Percentiles rank a stretch among this genome's conserved stretches.
phyloP scores from a whole-genome alignment of 2,113 vertebrate species.

The Scalopus aquaticus region DNA sequence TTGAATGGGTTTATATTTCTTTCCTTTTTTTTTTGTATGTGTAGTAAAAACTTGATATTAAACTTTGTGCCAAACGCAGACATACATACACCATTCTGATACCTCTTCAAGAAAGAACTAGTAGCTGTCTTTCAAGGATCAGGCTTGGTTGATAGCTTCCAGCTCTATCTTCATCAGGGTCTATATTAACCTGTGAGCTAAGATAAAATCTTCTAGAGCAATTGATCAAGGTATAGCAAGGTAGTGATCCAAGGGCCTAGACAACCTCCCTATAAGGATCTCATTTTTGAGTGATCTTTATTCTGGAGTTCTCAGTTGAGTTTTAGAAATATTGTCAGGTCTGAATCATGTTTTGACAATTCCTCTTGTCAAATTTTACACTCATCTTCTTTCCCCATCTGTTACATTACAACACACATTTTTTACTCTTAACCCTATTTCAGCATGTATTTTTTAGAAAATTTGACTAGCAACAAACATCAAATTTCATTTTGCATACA shows the following conservation, averaged over 20 bases:
- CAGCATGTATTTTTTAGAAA: background rate
- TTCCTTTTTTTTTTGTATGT: background rate
- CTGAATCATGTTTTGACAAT: constrained; percentile 27
- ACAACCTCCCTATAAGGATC: background rate
- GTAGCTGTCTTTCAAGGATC: background rate
- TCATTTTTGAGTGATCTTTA: background rate
- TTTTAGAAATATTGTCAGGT: constrained; percentile 5
- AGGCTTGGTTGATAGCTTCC: background rate
- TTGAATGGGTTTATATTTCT: background rate
- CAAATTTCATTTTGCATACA: background rate
- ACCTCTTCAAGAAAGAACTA: background rate
- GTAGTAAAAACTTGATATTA: background rate
- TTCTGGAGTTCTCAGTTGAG: background rate
- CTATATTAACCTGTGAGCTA: background rate
- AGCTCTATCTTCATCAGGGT: background rate
- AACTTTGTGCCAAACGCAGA: background rate
- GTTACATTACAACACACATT: constrained; percentile 2
- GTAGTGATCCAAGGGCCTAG: background rate
- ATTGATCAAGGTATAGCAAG: background rate
- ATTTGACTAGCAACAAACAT: too few relatives aligned
- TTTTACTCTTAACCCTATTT: constrained; percentile 11
- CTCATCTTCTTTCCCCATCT: background rate
- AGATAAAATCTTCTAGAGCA: background rate
- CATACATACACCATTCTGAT: background rate
- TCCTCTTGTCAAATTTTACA: background rate